These are phyloP conservation scores for Pocillopora verrucosa DNA, from an alignment of 64 coral and sea anemone genomes.

Conservation along the genomic window DNA sequence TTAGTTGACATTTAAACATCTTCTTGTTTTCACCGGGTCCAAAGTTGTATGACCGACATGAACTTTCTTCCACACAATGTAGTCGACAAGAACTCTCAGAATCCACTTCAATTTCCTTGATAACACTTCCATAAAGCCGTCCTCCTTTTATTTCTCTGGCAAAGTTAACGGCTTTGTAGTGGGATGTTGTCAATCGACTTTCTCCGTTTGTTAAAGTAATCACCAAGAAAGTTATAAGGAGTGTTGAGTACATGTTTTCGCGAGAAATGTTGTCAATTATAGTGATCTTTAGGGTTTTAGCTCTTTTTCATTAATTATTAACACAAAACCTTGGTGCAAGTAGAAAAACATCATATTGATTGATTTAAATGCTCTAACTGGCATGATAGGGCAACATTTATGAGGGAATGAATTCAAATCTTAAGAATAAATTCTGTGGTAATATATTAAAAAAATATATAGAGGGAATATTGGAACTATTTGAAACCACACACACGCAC, in stretches of 20 bases:
- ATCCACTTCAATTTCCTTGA: background rate
- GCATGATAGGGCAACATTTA: no score
- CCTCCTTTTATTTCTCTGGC: background rate
- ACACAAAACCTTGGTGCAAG: no score
- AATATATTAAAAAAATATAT: no score
- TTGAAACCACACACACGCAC: no score
- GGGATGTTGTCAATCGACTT: background rate
- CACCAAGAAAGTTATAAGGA: background rate
- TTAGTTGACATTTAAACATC: background rate
- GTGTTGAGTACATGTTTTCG: background rate
- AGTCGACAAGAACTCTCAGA: background rate
- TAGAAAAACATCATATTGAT: no score
- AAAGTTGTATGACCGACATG: slow-evolving; percentile 50
- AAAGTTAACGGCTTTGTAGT: background rate
- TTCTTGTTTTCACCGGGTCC: background rate
- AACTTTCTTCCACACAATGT: background rate
- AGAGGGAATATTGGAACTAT: no score
- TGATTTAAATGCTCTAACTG: no score
- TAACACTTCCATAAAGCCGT: background rate
- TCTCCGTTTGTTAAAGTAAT: background rate
- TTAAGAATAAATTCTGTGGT: no score
- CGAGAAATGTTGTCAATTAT: no score
- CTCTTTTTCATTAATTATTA: no score
- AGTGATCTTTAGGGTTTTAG: no score
- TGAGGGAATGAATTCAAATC: no score